Conservation (phyloP, 2,797 vertebrate genomes). For the Podargus strigoides region DNA sequence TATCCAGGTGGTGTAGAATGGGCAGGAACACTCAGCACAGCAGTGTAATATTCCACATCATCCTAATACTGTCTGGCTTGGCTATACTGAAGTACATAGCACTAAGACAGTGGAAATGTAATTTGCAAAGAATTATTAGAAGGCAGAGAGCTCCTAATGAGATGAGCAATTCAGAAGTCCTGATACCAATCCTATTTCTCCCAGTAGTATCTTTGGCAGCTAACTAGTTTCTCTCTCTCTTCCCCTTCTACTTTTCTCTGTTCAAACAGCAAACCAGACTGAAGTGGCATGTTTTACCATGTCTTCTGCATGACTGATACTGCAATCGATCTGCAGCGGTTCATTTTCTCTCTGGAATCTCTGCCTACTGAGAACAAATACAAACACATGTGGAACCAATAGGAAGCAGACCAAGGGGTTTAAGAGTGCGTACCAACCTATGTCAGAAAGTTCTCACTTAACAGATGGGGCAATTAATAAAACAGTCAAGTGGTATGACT, state of each 20-base stretch:
- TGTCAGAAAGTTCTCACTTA: conserved; percentile 78
- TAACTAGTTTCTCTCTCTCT: neutral
- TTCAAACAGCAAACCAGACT: conserved; percentile 50
- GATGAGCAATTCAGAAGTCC: neutral
- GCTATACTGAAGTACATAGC: neutral
- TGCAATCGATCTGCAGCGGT: conserved; percentile 79
- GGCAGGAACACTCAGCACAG: conserved; percentile 16
- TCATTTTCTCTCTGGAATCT: conserved; percentile 81
- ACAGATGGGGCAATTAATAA: conserved; percentile 82
- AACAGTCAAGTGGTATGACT: conserved; percentile 72
- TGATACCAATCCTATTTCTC: neutral
- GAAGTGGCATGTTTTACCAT: conserved; percentile 65
- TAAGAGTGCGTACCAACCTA: conserved; percentile 73
- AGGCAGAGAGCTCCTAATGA: conserved; percentile 13
- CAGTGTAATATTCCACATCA: conserved; percentile 14
- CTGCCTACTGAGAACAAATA: conserved; percentile 79
- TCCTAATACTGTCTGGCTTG: conserved; percentile 18
- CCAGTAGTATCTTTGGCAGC: neutral
- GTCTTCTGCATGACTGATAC: conserved; percentile 80
- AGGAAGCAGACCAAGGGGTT: conserved; percentile 78
- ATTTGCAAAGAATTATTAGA: conserved; percentile 17
- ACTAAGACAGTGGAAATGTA: conserved; percentile 18
- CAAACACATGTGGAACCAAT: conserved; percentile 85
- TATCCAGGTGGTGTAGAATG: conserved; percentile 15
- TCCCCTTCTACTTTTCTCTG: fast-evolving